Evolutionary conservation across 2,888 invertebrate species (phyloP).

Genomic region (Spisula solida): DNA sequence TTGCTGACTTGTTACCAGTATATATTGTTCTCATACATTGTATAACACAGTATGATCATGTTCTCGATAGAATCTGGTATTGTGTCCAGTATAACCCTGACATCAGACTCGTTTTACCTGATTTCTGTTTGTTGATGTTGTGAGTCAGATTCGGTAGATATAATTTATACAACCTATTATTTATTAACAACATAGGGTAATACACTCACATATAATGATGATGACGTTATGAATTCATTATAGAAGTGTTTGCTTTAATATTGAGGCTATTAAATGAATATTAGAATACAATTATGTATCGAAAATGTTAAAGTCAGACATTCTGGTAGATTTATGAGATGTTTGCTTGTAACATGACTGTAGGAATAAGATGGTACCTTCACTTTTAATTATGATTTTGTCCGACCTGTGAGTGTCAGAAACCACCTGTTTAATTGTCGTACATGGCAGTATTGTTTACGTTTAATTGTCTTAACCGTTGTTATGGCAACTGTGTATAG

Average conservation of each 20-base stretch:
- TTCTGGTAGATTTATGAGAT: background rate
- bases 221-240: slow-evolving; percentile 18
- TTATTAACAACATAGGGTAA: background rate
- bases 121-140: background rate
- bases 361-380: background rate
- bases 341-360: background rate
- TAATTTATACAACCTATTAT: background rate
- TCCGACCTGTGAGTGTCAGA: background rate
- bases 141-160: background rate
- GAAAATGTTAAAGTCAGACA: background rate
- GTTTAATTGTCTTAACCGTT: background rate
- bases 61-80: background rate
- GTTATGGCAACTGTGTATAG: background rate
- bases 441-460: background rate
- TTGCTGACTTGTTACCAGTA: background rate
- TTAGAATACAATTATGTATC: background rate
- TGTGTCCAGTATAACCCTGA: background rate
- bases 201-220: background rate
- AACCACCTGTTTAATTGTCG: background rate
- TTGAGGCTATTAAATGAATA: background rate
- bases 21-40: background rate
- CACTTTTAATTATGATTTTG: background rate
- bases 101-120: slow-evolving; percentile 1
- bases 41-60: background rate
- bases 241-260: background rate